Conservation (phyloP, 2,888 invertebrate species). For the Abrostola tripartita region DNA sequence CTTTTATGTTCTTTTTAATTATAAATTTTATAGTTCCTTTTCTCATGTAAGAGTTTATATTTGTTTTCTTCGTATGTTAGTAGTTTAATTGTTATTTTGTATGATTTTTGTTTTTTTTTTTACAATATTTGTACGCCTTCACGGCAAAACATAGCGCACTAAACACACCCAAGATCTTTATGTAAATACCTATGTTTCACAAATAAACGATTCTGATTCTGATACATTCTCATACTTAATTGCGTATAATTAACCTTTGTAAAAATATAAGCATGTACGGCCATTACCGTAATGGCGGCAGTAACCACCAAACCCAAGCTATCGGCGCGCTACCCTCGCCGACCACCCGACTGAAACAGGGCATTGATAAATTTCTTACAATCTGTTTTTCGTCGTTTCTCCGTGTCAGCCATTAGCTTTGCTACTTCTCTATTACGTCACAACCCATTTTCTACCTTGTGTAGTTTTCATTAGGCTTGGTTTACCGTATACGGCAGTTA, state of each 20-base stretch:
- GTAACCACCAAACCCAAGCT: slow-evolving; percentile 34
- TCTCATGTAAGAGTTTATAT: too few relatives aligned
- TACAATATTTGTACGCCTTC: too few relatives aligned
- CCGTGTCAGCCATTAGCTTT: slow-evolving; percentile 49
- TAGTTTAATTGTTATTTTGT: too few relatives aligned
- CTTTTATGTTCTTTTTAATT: too few relatives aligned
- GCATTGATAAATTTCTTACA: slow-evolving; percentile 53
- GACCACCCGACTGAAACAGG: slow-evolving; percentile 20
- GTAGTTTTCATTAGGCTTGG: neutral
- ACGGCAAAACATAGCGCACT: too few relatives aligned
- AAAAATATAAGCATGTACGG: slow-evolving; percentile 27
- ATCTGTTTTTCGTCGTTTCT: slow-evolving; percentile 54
- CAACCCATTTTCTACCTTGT: slow-evolving; percentile 20
- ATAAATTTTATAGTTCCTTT: too few relatives aligned
- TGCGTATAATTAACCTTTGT: slow-evolving; percentile 5
- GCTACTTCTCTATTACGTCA: slow-evolving; percentile 5
- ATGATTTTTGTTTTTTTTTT: too few relatives aligned
- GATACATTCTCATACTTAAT: too few relatives aligned
- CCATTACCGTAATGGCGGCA: slow-evolving; percentile 27
- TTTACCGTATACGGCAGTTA: slow-evolving; percentile 11
- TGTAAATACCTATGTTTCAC: too few relatives aligned
- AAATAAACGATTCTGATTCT: too few relatives aligned
- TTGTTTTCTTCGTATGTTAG: too few relatives aligned
- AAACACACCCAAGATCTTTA: too few relatives aligned
- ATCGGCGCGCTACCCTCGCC: slow-evolving; percentile 21